Evolutionary conservation across 2,888 invertebrate species (phyloP).

Genomic region (Cancer borealis): DNA sequence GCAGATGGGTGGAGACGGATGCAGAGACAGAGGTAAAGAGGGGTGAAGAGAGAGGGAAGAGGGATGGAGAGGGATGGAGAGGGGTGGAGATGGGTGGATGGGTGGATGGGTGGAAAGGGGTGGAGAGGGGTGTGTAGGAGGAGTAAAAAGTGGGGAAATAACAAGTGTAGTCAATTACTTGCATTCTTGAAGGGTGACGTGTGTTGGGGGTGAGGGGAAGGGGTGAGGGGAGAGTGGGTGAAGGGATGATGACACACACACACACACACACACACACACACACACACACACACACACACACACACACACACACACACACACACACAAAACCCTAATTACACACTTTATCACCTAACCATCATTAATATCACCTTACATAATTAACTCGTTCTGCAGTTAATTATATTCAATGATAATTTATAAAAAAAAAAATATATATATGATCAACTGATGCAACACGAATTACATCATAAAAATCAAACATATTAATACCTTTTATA

Average conservation of each 20-base stretch:
- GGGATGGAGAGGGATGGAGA: neutral
- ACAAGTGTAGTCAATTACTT: neutral
- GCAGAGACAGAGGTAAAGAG: too few species aligned
- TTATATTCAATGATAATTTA: too few species aligned
- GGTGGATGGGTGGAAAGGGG: neutral
- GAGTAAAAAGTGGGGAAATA: neutral
- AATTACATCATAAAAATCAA: too few species aligned
- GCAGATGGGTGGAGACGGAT: too few species aligned
- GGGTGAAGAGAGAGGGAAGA: too few species aligned
- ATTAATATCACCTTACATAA: too few species aligned
- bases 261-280: conserved; percentile 20
- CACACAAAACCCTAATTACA: neutral
- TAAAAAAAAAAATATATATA: too few species aligned
- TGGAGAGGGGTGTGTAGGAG: too few species aligned
- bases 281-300: neutral
- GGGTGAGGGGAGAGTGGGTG: neutral
- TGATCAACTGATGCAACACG: too few species aligned
- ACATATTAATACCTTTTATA: too few species aligned
- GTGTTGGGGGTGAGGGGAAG: neutral
- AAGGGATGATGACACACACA: neutral
- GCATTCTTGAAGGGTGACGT: neutral
- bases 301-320: neutral
- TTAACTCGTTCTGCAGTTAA: too few species aligned
- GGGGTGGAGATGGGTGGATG: neutral
- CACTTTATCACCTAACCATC: too few species aligned